These are phyloP conservation scores for Epicauta chinensis DNA, from an alignment of 1,140 invertebrate genomes.

Conservation along the genomic window DNA sequence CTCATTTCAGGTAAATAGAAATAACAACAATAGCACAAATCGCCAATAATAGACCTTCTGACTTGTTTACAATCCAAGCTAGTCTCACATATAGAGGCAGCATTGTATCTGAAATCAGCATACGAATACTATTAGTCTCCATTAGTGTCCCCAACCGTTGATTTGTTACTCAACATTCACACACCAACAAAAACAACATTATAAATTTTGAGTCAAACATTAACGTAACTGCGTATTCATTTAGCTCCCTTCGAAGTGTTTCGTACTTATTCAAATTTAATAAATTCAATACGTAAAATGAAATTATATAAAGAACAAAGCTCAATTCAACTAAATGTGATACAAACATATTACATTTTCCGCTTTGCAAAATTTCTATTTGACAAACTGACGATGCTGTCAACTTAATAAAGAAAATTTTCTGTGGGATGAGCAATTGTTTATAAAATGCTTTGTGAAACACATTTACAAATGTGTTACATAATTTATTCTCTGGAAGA, in stretches of 20 bases:
- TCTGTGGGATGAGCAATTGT: conserved; percentile 10
- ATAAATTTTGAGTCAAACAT: conserved; percentile 24
- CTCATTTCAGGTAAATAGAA: conserved; percentile 24
- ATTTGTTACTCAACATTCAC: conserved; percentile 35
- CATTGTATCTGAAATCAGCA: conserved; percentile 36
- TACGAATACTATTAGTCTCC: conserved; percentile 39
- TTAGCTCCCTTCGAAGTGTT: too few species aligned
- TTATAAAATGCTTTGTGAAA: conserved; percentile 8
- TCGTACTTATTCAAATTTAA: too few species aligned
- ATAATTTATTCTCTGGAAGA: conserved; percentile 11
- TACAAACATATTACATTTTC: too few species aligned
- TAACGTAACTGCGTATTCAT: conserved; percentile 9
- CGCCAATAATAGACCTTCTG: conserved; percentile 27
- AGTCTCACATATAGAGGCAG: conserved; percentile 30
- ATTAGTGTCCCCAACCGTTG: conserved; percentile 36
- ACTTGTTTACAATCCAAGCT: conserved; percentile 29
- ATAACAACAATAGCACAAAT: conserved; percentile 24
- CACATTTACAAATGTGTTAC: conserved; percentile 12
- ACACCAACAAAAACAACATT: conserved; percentile 33
- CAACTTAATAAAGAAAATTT: conserved; percentile 3
- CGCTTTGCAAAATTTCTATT: too few species aligned
- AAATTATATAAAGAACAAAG: too few species aligned
- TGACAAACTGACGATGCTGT: neutral
- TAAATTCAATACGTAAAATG: too few species aligned
- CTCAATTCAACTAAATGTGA: too few species aligned